Base-by-base conservation (phyloP, 2,888 invertebrate genomes). In the Lithodes maja region DNA sequence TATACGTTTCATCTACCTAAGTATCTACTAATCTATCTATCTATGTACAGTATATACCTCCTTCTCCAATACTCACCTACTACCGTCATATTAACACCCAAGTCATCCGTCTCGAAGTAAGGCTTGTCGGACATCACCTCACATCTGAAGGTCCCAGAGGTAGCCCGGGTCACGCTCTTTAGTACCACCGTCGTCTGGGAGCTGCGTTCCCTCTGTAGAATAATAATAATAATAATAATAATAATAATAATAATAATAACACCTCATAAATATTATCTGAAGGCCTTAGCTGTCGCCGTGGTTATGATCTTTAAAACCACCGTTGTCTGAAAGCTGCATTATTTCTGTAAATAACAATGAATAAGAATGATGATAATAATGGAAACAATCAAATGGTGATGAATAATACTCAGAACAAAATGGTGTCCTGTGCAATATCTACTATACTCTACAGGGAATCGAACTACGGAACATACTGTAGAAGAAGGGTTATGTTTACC, bases 81-180 rank as follows among this genome's bases (percentile, higher is more conserved):
- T n/a, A 91, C 91, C 0, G 91, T 90, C 90, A 91, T 90, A 81
- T 91, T 91, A 54, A 77, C 88, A 3, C 71, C 86, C 52, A 80
- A 74, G 61, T 83, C 86, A 55, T 90, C 88, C 1, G 90, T 91
- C 82, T 91, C 89, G 83, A 91, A 91, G 75, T 68, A 85, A 3
- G 91, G 91, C 55, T 90, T 91, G 83, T 91, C 91, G 3, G 90
- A 90, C 86, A 91, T 86, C n/a, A 90, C 91, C 71, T 91, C 91
- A 55, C 90, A 91, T 3, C 88, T 81, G 80, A 90, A 91, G 83
- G 87, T 84, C 33, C 91, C 91, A 0, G 91, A 90, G 2, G 91
- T 88, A 49, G 77, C 85, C 12, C 81, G 50, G 9, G 87, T 84
- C 17, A 91, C 91, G 5, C 83, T 81, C 68, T 61, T 81, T 52